Base-by-base conservation (phyloP, 2,888 invertebrate species). In the Melipona bicolor region DNA sequence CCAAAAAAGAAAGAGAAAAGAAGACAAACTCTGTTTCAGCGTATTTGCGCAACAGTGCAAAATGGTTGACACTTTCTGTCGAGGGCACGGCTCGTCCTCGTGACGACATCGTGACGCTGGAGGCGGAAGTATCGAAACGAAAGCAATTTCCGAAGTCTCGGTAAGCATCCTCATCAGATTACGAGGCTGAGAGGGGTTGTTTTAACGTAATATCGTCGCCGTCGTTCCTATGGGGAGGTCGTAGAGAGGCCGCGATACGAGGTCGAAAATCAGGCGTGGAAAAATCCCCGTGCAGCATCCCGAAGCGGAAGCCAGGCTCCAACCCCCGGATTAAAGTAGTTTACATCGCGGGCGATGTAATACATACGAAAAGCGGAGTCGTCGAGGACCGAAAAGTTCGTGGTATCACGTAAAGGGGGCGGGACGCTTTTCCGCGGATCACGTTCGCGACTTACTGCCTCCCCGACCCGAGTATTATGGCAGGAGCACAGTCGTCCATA, bases 381-480 rank as follows among this genome's bases (percentile, higher is more conserved):
- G 78, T 61, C 69, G 75, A 71, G 79, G 56, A 84, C 74, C 77
- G 84, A 84, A 87, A 87, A 87, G 87, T 89, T 88, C 67, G 67
- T 64, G 52, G 81, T 75, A 83, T 88, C 87, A 86, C 85, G 85
- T 82, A 85, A 77, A 70, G 71, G 75, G 64, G 75, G 75, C 36
- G 77, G 78, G 79, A 52, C 62, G 75, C 73, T 79, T 84, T 85
- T 80, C 84, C 88, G 85, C 81, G 86, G 89, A 90, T 90, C 90
- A 90, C 90, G 90, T 90, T 86, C 89, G 83, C 84, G 83, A 88
- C 87, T 88, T 87, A 87, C 89, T 84, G 86, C 86, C 80, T 82
- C 78, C 83, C 84, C 67, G 65, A 69, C 19, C 65, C 68, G 70
- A 77, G 76, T 88, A 84, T 84, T 87, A 87, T 72, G 81, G 84